Percentiles rank a stretch among this genome's conserved stretches.
Evolutionary conservation across 53 echinoderm and acorn worm species (phyloP).

Genomic region (Holothuria leucospilota): DNA sequence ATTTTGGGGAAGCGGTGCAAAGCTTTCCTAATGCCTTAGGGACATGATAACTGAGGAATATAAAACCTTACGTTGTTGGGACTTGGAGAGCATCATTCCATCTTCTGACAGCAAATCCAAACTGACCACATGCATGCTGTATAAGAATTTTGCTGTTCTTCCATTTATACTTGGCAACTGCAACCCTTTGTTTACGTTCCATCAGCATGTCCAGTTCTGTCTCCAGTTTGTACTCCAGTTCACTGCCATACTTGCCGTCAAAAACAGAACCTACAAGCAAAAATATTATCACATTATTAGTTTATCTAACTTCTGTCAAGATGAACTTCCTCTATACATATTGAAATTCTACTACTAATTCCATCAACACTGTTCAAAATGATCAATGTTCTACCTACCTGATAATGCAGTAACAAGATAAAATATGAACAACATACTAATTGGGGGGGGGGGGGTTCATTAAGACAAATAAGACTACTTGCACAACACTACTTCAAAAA

Average conservation of each 20-base stretch:
- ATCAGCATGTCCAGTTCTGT: conserved; percentile 79
- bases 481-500: too few species aligned
- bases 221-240: conserved; percentile 85
- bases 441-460: too few species aligned
- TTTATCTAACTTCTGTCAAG: too few species aligned
- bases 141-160: conserved; percentile 78
- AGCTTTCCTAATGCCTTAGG: too few species aligned
- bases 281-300: background rate
- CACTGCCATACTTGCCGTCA: conserved; percentile 98
- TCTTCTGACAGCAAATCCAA: conserved; percentile 86
- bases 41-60: too few species aligned
- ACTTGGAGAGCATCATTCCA: conserved; percentile 91
- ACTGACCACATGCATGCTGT: conserved; percentile 84
- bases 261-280: conserved; percentile 77
- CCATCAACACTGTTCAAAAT: too few species aligned
- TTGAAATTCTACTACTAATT: background rate
- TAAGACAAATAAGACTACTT: too few species aligned
- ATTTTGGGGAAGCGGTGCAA: too few species aligned
- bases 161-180: conserved; percentile 97
- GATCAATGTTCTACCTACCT: too few species aligned
- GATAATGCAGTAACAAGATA: too few species aligned
- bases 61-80: conserved; percentile 70
- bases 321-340: too few species aligned
- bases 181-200: conserved; percentile 89
- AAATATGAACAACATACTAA: too few species aligned